Evolutionary conservation across 2,888 invertebrate species (phyloP).

Genomic region (Ichneumoninae sp.): DNA sequence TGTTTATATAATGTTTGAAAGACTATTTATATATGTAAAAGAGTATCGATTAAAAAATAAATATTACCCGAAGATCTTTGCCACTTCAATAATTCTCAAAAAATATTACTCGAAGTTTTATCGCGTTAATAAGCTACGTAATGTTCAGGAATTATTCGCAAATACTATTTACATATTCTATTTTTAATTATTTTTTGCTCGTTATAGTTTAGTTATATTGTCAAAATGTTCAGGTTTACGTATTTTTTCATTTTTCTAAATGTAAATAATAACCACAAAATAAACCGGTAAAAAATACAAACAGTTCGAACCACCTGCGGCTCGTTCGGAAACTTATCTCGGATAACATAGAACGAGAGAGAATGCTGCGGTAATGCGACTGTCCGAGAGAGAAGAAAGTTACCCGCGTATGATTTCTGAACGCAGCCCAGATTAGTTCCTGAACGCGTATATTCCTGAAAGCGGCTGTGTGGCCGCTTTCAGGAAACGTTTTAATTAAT

Average conservation of each 20-base stretch:
- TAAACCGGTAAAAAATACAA: constrained; percentile 3
- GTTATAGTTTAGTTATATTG: background rate
- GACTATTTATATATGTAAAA: no score
- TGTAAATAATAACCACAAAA: constrained; percentile 3
- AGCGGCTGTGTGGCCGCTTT: no score
- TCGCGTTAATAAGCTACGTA: background rate
- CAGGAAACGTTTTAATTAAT: no score
- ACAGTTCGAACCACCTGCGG: background rate
- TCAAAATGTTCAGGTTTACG: background rate
- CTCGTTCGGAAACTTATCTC: background rate
- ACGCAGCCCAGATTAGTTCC: background rate
- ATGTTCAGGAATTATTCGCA: background rate
- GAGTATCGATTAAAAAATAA: no score
- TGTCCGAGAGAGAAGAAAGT: background rate
- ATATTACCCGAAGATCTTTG: background rate
- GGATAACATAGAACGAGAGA: background rate
- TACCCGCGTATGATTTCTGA: background rate
- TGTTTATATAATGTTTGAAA: no score
- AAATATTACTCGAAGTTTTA: background rate
- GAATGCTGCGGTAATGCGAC: background rate
- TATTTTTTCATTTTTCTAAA: background rate
- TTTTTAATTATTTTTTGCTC: background rate
- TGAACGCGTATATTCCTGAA: no score
- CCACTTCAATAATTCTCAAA: background rate
- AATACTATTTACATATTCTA: background rate